Evolutionary conservation across 2,888 invertebrate genomes (phyloP), one percentile per base, ranked within the genome.

Genomic region (Ichneumon xanthorius): DNA sequence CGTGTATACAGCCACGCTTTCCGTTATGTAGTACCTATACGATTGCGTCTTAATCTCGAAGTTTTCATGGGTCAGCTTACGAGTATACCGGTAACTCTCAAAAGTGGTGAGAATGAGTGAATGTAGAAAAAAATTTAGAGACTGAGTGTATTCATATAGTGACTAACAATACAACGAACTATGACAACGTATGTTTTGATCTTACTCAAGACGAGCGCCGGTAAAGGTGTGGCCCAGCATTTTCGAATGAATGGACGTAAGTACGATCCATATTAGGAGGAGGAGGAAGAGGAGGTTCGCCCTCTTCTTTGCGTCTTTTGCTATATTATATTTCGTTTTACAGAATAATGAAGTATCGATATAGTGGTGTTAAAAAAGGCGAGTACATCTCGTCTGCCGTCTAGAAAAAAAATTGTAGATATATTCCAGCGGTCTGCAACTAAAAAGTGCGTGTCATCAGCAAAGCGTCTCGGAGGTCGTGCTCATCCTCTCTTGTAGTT

Each of bases 211-310:
- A 61, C 55, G 45, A 84, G 77, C 58, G 80, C 33, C 78, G 37
- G 58, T 68, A 82, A 87, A 90, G 92, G 91, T 89, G 92, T 89
- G 90, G 87, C 89, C 22, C 67, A 67, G 70, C 63, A 86, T 84
- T 82, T 82, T 77, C 72, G 86, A 85, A 87, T 88, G 89, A 89
- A 88, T 89, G 89, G 88, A 89, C 89, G 61, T 9, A 40, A 5
- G 33, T 33, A 33, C 30, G 30, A 26, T 14, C 14, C 61, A 1
- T 26, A 26, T 1, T 1, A 1, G 26, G 14, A 61, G 61, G 58
- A 65, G 68, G 11, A 40, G 40, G 40, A 40, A 2, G 9, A 63
- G 45, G 19, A 61, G 40, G n/a, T 22, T 61, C 33, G 50, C 55
- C 79, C 45, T 63, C 75, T 70, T 63, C 53, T 48, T 79, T 37